Evolutionary conservation across 2,113 vertebrate species (phyloP).

Genomic region (Pelecanoides urinatrix): DNA sequence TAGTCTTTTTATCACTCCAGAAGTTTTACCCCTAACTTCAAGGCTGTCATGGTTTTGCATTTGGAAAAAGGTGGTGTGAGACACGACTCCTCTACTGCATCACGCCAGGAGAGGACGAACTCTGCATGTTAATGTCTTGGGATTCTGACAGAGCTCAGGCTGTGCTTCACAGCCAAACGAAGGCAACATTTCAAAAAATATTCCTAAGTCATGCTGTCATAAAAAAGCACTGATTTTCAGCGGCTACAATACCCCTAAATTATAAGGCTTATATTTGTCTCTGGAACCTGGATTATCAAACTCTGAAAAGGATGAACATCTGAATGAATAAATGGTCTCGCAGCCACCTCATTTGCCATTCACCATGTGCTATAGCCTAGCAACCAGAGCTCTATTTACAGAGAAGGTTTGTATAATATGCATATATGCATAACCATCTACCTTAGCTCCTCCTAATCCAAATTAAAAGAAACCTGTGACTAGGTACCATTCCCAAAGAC

Average conservation of each 20-base stretch:
- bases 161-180: background rate
- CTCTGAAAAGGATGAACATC: background rate
- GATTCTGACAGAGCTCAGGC: background rate
- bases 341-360: background rate
- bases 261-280: background rate
- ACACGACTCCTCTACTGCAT: too few relatives aligned
- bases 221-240: background rate
- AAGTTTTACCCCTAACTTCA: background rate
- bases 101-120: too few relatives aligned
- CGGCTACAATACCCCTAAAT: background rate
- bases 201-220: background rate
- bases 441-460: background rate
- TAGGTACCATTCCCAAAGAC: background rate
- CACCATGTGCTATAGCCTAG: fast-evolving
- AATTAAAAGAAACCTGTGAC: background rate
- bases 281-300: background rate
- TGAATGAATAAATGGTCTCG: fast-evolving
- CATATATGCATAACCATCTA: background rate
- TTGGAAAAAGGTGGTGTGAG: background rate
- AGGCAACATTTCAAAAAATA: too few relatives aligned
- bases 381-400: background rate
- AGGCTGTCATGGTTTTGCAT: background rate
- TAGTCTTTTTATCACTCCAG: background rate
- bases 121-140: fast-evolving
- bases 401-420: background rate